phyloP scores from a whole-genome alignment of 2,797 vertebrate species.

The Semaprochilodus insignis region DNA sequence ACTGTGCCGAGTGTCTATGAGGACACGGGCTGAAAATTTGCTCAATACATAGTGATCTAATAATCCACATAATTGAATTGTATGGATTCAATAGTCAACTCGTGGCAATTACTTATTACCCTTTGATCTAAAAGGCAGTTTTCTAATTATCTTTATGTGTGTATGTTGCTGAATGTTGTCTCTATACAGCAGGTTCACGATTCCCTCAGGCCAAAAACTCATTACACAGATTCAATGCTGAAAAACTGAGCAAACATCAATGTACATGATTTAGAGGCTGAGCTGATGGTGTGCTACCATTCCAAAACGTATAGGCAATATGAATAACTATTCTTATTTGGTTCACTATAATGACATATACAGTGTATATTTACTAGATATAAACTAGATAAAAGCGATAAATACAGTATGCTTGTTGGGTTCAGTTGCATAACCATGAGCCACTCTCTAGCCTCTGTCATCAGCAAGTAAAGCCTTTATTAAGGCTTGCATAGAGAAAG shows the following conservation, averaged over 20 bases:
- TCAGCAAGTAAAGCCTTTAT: no score
- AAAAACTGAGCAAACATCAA: slow-evolving; percentile 27
- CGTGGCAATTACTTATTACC: slow-evolving; percentile 32
- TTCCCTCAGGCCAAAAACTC: slow-evolving; percentile 29
- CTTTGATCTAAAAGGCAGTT: slow-evolving; percentile 19
- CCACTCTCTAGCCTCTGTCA: no score
- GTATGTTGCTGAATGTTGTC: slow-evolving; percentile 32
- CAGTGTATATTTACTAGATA: no score
- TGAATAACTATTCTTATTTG: background rate
- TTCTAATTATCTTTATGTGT: slow-evolving; percentile 38
- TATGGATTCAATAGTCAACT: slow-evolving; percentile 32
- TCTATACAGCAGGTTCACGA: slow-evolving; percentile 28
- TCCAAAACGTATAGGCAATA: background rate
- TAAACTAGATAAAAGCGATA: background rate
- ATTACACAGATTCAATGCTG: slow-evolving; percentile 21
- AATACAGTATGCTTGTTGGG: no score
- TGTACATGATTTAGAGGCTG: background rate
- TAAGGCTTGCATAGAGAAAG: no score
- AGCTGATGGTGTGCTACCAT: background rate
- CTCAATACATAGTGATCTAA: slow-evolving; percentile 39
- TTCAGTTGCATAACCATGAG: no score
- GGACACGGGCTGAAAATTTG: slow-evolving; percentile 25
- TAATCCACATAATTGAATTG: slow-evolving; percentile 41
- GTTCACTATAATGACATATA: background rate
- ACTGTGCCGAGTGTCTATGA: background rate